phyloP scores from a whole-genome alignment of 2,888 invertebrate species.

The Periphyllus acericola region DNA sequence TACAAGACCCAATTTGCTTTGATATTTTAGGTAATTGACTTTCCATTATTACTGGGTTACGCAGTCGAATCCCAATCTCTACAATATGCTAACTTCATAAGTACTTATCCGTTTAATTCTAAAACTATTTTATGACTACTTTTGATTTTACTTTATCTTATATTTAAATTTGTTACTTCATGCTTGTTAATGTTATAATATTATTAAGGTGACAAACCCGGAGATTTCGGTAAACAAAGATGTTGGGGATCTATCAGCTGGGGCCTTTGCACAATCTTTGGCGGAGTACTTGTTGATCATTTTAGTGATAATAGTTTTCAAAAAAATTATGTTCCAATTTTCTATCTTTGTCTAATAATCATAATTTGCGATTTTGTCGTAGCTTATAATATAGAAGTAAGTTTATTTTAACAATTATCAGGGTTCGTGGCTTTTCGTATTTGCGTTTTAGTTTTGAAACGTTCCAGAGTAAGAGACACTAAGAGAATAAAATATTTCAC shows the following conservation, averaged over 20 bases:
- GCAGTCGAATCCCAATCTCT: too few relatives aligned
- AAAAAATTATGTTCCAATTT: constrained; percentile 60
- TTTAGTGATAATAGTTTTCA: constrained; percentile 47
- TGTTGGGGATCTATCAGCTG: constrained; percentile 62
- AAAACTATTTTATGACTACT: too few relatives aligned
- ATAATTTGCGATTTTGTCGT: not conserved
- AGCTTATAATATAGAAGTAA: constrained; percentile 40
- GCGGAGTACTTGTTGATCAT: constrained; percentile 58
- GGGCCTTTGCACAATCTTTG: constrained; percentile 47
- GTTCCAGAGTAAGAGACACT: too few relatives aligned
- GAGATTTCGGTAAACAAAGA: constrained; percentile 57
- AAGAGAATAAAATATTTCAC: too few relatives aligned
- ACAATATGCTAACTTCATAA: too few relatives aligned
- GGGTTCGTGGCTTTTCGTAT: too few relatives aligned
- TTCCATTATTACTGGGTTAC: not conserved
- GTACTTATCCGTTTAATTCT: too few relatives aligned
- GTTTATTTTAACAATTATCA: not conserved
- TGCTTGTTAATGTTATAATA: not conserved
- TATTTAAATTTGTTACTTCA: not conserved
- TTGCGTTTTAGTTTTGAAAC: too few relatives aligned
- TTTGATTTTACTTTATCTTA: too few relatives aligned
- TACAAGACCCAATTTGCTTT: constrained; percentile 62
- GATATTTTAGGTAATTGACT: constrained; percentile 59
- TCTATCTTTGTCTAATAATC: constrained; percentile 19
- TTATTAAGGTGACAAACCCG: constrained; percentile 42